Percentiles rank a stretch among this genome's conserved stretches.
phyloP scores from a whole-genome alignment of 2,888 invertebrate species.

The Dolichomitus sp. region DNA sequence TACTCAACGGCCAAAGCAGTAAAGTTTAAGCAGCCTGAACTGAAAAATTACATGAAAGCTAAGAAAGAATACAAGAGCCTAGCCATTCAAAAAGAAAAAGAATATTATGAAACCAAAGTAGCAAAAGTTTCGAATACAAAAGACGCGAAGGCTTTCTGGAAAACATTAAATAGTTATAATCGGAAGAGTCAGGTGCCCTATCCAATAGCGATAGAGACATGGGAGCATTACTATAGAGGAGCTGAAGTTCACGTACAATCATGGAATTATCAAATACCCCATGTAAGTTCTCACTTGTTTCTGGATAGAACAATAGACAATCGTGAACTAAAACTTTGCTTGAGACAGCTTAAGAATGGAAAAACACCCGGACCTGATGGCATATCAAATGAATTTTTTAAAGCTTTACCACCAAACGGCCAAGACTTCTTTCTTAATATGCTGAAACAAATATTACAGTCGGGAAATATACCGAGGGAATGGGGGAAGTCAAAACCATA shows the following conservation, averaged over 20 bases:
- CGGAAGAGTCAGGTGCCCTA: not conserved
- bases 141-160: conserved; percentile 21
- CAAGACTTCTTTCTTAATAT: not conserved
- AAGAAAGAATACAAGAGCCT: conserved; percentile 1
- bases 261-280: not conserved
- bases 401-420: conserved; percentile 3
- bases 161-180: conserved; percentile 24
- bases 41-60: not conserved
- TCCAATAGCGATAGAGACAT: conserved; percentile 15
- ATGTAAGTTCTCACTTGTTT: not conserved
- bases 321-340: conserved; percentile 16
- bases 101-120: conserved; percentile 9
- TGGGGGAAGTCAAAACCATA: conserved; percentile 33
- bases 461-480: not conserved
- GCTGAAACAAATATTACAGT: conserved; percentile 16
- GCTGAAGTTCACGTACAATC: not conserved
- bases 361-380: conserved; percentile 43
- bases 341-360: conserved; percentile 20
- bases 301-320: conserved; percentile 14
- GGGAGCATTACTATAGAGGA: conserved; percentile 10
- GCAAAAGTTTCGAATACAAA: conserved; percentile 10
- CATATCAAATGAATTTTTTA: conserved; percentile 37
- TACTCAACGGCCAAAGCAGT: conserved; percentile 9
- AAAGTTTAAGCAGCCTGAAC: not conserved
- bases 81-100: conserved; percentile 7